phyloP scores from a whole-genome alignment of 2,797 vertebrate species.

The Enteromius fasciolatus region DNA sequence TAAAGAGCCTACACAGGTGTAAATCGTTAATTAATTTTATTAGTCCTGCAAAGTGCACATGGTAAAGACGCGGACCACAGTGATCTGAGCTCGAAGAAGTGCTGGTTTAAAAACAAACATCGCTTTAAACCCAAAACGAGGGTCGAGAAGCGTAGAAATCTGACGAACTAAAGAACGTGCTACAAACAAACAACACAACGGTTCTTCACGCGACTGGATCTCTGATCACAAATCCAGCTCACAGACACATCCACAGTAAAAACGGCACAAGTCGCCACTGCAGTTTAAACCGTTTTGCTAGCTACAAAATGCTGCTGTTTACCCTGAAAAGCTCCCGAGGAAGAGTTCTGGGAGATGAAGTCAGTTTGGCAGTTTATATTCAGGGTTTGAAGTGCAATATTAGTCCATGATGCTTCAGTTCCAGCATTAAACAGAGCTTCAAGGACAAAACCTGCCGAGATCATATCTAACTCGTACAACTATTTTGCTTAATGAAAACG shows the following conservation, averaged over 20 bases:
- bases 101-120: constrained; percentile 42
- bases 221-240: constrained; percentile 1
- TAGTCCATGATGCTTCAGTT: constrained; percentile 52
- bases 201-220: neutral
- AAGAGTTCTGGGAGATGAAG: constrained; percentile 42
- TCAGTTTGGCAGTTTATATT: constrained; percentile 64
- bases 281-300: constrained; percentile 24
- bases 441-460: neutral
- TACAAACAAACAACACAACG: constrained; percentile 31
- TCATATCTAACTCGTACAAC: neutral
- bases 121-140: neutral
- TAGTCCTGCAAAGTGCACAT: constrained; percentile 67
- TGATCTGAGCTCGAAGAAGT: constrained; percentile 63
- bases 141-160: neutral
- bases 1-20: neutral
- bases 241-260: constrained; percentile 7
- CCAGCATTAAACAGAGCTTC: constrained; percentile 42
- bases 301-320: constrained; percentile 52
- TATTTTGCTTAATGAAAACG: neutral
- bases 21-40: constrained; percentile 69
- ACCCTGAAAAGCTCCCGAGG: constrained; percentile 49
- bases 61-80: constrained; percentile 41
- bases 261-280: neutral
- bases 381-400: constrained; percentile 56
- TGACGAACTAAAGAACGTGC: neutral